These are phyloP conservation scores for Paramuricea clavata DNA, from an alignment of 92 coral and sea anemone species.

Conservation along the genomic window DNA sequence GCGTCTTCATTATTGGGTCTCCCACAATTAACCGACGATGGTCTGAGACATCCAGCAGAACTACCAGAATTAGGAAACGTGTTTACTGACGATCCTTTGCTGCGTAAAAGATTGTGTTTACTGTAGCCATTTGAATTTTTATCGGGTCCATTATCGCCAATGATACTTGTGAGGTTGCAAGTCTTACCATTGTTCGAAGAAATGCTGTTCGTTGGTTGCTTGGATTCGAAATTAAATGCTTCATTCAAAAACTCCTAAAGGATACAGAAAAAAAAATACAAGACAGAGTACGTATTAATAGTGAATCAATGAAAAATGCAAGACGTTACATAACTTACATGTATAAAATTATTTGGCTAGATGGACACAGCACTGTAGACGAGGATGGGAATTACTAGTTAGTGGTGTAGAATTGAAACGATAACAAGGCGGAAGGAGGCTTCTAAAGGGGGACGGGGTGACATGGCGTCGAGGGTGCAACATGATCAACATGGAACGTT, in stretches of 20 bases:
- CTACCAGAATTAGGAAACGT: neutral
- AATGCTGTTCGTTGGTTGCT: too few relatives aligned
- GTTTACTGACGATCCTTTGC: neutral
- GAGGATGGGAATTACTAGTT: too few relatives aligned
- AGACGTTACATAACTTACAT: neutral
- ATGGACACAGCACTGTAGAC: too few relatives aligned
- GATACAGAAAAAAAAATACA: neutral
- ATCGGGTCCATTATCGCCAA: neutral
- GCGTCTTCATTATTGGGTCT: neutral
- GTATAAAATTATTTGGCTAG: neutral
- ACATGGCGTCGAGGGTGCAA: too few relatives aligned
- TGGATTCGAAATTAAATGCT: neutral
- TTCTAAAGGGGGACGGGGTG: too few relatives aligned
- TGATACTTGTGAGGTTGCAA: neutral
- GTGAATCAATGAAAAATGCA: neutral
- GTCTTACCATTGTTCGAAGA: neutral
- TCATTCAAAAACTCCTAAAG: neutral
- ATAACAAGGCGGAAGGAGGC: too few relatives aligned
- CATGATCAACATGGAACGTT: too few relatives aligned
- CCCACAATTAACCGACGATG: constrained; percentile 1
- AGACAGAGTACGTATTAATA: too few relatives aligned
- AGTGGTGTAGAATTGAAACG: too few relatives aligned
- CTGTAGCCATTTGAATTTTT: neutral
- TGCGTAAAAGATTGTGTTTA: neutral
- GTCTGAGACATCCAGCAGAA: constrained; percentile 2